Evolutionary conservation across 1,140 invertebrate genomes (phyloP).

Genomic region (Pogonomyrmex barbatus): DNA sequence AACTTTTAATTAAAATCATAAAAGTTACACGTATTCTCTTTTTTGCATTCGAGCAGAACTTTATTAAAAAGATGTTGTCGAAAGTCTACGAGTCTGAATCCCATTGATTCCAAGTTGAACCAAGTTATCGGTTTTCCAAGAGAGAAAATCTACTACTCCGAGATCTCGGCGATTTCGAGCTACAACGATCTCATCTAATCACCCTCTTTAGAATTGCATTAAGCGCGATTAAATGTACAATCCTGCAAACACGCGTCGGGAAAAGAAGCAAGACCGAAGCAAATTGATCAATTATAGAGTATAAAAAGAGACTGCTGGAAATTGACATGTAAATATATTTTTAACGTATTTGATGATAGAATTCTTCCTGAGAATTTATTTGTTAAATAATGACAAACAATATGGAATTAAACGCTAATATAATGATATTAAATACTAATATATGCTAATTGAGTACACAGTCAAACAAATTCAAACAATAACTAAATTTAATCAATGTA

Average conservation of each 20-base stretch:
- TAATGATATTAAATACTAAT: too few species aligned
- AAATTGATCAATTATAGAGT: conserved; percentile 2
- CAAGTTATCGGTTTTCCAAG: conserved; percentile 64
- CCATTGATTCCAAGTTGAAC: conserved; percentile 54
- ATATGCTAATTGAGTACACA: not conserved
- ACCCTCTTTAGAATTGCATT: conserved; percentile 56
- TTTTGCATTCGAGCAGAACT: conserved; percentile 23
- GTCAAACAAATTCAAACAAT: not conserved
- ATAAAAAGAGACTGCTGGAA: not conserved
- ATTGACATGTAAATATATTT: not conserved
- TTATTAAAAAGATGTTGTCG: conserved; percentile 34
- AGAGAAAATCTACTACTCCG: conserved; percentile 37
- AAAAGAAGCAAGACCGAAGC: not conserved
- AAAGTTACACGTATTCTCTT: not conserved
- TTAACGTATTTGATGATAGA: not conserved
- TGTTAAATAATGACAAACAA: not conserved
- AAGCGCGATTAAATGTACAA: conserved; percentile 55
- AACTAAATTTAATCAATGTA: conserved; percentile 1
- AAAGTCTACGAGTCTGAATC: conserved; percentile 49
- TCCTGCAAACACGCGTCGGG: not conserved
- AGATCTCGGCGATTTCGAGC: conserved; percentile 54
- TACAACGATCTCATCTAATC: conserved; percentile 59
- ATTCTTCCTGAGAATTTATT: not conserved
- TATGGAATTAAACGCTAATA: not conserved
- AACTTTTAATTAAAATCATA: conserved; percentile 13